Evolutionary conservation across 1,140 invertebrate genomes (phyloP), one percentile per base, ranked within the genome.

Genomic region (Thaumetopoea pityocampa): DNA sequence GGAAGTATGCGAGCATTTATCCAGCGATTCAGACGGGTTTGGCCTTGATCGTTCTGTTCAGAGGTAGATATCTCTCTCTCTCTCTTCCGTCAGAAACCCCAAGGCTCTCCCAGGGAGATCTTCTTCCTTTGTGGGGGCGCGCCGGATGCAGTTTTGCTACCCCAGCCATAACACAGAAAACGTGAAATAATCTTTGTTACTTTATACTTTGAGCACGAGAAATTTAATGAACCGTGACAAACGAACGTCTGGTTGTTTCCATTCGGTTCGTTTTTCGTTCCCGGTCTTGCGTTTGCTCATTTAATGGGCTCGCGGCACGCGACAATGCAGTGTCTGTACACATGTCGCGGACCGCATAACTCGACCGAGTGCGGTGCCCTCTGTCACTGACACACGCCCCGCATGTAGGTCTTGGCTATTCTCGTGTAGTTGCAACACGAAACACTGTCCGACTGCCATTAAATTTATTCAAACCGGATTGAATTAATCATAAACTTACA

Each of bases 331-430:
- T 51, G 17, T 56, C 49, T 43, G 27, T 37, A 37, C 41, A 49
- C 28, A 59, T 37, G 50, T 46, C 42, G 23, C 15, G 19, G 32
- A 22, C 34, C 43, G 55, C 32, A 49, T 41, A 35, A 51, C 46
- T 53, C 29, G 41, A 52, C 42, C 40, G 34, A 51, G 47, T 52
- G 49, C 53, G 57, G 37, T 54, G 51, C 59, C 46, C 57, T 57
- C 34, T 60, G 19, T 23, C 36, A 33, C 35, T 38, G 51, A 61
- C 48, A 46, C 36, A 52, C 37, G 51, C 37, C n/a, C n/a, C n/a
- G 53, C 48, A 62, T 49, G 34, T 53, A 50, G 51, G 48, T 51
- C 57, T 50, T 23, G 32, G 34, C 44, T 64, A 59, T 56, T 66
- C 32, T 47, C 32, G 37, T 46, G 51, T 34, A 24, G 14, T 8